Base-by-base conservation (phyloP, 2,113 vertebrate genomes). In the Boulengeromyrus knoepffleri region DNA sequence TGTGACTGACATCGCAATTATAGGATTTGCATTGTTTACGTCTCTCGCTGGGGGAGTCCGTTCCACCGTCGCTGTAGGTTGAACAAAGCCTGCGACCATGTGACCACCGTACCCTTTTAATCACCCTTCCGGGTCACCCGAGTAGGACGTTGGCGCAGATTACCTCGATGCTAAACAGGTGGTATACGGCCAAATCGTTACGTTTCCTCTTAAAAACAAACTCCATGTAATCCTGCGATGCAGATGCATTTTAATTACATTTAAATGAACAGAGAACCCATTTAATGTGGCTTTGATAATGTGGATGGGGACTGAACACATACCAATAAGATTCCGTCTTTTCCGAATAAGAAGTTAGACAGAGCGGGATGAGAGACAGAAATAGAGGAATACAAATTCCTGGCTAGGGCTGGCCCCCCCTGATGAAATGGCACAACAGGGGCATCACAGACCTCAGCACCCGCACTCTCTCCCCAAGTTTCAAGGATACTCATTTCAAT, bases 1-100 rank as follows among this genome's bases (percentile, higher is more conserved):
- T 85, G 5, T 96, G 96, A 96, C 94, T 96, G 96, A 96, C 95
- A 95, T 87, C 91, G 94, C 95, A 96, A 95, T 96, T 95, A 95
- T 83, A 94, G 94, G 92, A 92, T 96, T 95, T 96, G 93, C 94
- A 95, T 96, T 96, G 94, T 96, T 96, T 95, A 93, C 94, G 91
- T 93, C 92, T 94, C 93, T 94, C 92, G 87, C 90, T 92, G 95
- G 94, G 92, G 45, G 0, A 89, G 92, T 95, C 91, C 88, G 91
- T 92, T 91, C 88, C 62, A 92, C 92, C 92, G 94, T 77, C 90
- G 94, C 89, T 89, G 80, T 12, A 0, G 77, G 52, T 93, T 93
- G 92, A 90, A 92, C 94, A 92, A 93, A 90, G 53, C 90, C 92
- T 89, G 9, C 70, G 84, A 90, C 92, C 93, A 83, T 91, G 93